phyloP scores from a whole-genome alignment of 2,888 invertebrate genomes.

The Drosophila demipolita region DNA sequence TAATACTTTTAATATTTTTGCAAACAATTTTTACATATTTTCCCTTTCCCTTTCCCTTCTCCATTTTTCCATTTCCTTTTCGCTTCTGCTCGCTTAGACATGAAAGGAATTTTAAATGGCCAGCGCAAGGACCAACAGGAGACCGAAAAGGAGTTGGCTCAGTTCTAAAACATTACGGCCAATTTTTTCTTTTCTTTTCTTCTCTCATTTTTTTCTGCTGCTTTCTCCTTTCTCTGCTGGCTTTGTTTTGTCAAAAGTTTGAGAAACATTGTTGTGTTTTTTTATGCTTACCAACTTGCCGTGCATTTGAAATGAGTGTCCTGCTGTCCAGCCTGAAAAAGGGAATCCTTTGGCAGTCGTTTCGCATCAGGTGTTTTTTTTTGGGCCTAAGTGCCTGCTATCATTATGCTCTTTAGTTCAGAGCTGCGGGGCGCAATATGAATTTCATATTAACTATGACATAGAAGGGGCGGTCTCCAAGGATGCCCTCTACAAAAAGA shows the following conservation, averaged over 20 bases:
- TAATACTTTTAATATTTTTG: conserved; percentile 77
- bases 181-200: conserved; percentile 30
- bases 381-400: conserved; percentile 56
- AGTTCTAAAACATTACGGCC: conserved; percentile 30
- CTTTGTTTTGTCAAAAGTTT: conserved; percentile 67
- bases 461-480: neutral
- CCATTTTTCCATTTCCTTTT: conserved; percentile 20
- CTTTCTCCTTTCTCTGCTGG: conserved; percentile 13
- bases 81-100: conserved; percentile 70
- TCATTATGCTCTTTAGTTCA: conserved; percentile 47
- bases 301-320: conserved; percentile 66
- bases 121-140: conserved; percentile 32
- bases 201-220: conserved; percentile 20
- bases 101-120: conserved; percentile 79
- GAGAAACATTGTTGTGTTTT: conserved; percentile 42
- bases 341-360: conserved; percentile 58
- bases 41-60: conserved; percentile 12
- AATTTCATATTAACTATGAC: conserved; percentile 9
- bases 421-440: neutral
- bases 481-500: conserved; percentile 1
- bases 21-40: conserved; percentile 53
- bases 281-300: conserved; percentile 48
- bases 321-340: conserved; percentile 13
- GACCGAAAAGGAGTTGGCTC: conserved; percentile 49
- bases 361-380: conserved; percentile 66